Base-by-base conservation (phyloP, 2,888 invertebrate genomes). In the Actias luna region DNA sequence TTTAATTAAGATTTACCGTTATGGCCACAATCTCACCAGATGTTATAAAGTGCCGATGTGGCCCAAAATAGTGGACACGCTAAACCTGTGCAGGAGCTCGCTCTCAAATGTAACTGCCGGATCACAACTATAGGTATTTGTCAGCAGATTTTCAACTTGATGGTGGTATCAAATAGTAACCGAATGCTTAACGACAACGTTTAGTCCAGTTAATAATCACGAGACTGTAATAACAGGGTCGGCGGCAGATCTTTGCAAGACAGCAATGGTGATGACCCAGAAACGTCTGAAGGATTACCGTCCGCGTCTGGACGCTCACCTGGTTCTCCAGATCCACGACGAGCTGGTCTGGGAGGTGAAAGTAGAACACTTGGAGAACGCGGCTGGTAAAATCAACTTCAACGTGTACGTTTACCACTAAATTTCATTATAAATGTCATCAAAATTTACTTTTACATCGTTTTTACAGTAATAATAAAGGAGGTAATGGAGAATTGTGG, bases 251-350 rank as follows among this genome's bases (percentile, higher is more conserved):
- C 67, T 93, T 62, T 93, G 93, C 82, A 93, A 93, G 79, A 69
- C 72, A 39, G 93, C 93, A 52, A 93, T 93, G 93, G 76, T 84
- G 59, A 42, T 61, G 46, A 76, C 80, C 1, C 72, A 71, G 33
- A 66, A 65, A 22, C 68, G 68, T 18, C 69, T 89, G 36, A 74
- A 78, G n/a, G 50, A 52, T 25, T 50, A 62, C 59, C n/a, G 18
- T 18, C 71, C 77, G 22, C 64, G 79, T 7, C 64, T 74, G 52
- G 61, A 63, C 18, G 80, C 75, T 18, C 76, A 65, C n/a, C 82
- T 93, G 62, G 69, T 93, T 74, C 82, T 93, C 73, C 93, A 93
- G 78, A 85, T 93, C 63, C 93, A 93, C 74, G 93, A 93, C 77
- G 93, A 93, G 77, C 85, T 93, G 36, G 82, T 93, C 57, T 93